Evolutionary conservation across 2,888 invertebrate species (phyloP).

Genomic region (Macrosoma leucophasiata): DNA sequence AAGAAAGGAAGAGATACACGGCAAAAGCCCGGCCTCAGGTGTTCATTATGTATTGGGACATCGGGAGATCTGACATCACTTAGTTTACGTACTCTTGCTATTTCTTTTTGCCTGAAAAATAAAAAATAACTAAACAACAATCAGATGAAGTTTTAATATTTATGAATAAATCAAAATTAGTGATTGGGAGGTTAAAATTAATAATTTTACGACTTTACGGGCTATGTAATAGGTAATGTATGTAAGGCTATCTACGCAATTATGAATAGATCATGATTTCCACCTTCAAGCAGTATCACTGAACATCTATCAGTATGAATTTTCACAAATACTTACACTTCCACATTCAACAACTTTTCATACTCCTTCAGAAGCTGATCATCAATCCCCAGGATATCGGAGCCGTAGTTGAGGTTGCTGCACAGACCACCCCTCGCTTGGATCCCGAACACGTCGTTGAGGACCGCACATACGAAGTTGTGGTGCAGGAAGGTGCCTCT

Average conservation of each 20-base stretch:
- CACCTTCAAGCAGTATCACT: no score
- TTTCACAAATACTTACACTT: slow-evolving; percentile 58
- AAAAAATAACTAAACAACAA: no score
- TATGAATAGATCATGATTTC: no score
- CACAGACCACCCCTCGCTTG: slow-evolving; percentile 88
- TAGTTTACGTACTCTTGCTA: slow-evolving; percentile 56
- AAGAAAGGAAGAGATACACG: slow-evolving; percentile 91
- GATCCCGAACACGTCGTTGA: slow-evolving; percentile 95
- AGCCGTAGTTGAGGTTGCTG: slow-evolving; percentile 89
- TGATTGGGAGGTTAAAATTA: no score
- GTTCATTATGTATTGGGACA: slow-evolving; percentile 75
- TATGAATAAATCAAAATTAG: no score
- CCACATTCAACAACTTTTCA: slow-evolving; percentile 76
- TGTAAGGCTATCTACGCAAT: no score
- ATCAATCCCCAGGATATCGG: slow-evolving; percentile 89
- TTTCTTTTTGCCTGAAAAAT: slow-evolving; percentile 62
- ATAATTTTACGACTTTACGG: no score
- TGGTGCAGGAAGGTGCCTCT: slow-evolving; percentile 90
- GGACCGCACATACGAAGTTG: slow-evolving; percentile 88
- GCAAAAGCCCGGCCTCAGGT: slow-evolving; percentile 90
- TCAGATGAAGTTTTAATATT: no score
- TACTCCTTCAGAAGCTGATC: slow-evolving; percentile 84
- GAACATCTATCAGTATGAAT: slow-evolving; percentile 7
- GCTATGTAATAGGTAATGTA: no score
- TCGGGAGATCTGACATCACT: slow-evolving; percentile 61